Base-by-base conservation (phyloP, 2,888 invertebrate genomes). In the Ctena decussata region DNA sequence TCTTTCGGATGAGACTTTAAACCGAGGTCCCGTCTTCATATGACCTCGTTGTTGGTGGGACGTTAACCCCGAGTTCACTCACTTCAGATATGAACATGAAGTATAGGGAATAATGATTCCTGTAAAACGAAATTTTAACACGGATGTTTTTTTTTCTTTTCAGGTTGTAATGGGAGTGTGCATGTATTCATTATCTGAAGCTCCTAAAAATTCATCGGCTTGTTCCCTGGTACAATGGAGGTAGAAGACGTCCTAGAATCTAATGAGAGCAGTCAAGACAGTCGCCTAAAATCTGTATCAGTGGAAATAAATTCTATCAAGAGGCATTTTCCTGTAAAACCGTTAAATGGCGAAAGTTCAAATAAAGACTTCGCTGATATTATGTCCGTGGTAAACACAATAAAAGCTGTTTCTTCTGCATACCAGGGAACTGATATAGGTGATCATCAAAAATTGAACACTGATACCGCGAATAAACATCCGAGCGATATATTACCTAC, bases 341-440 rank as follows among this genome's bases (percentile, higher is more conserved):
- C 32, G 21, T 18, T 65, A 18, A 65, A 65, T 35, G 65, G 65
- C 11, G 65, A 65, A 65, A 65, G 65, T 65, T 18, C 32, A 35
- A 35, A 1, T 60, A 8, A 11, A 1, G 24, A 65, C 24, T 18
- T 35, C 35, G 35, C 65, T 65, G 65, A 65, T 35, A 35, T 65
- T 65, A 35, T 21, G 6, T 32, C 65, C 18, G 65, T 65, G 21
- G 65, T 65, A 21, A 24, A 65, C 12, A 65, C 65, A 35, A 65
- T 65, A n/a, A 65, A 65, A 30, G 65, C 65, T 18, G 65, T 65
- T 1, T 65, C 65, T n/a, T 32, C 65, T 35, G 65, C 65, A 65
- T 65, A 3, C 35, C 60, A 60, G 30, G 60, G 30, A 30, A 30
- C 6, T 27, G 30, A 18, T 27, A 11, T 27, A 60, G 60, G 21